These are phyloP conservation scores for Drosophila kambysellisi DNA, from an alignment of 2,888 invertebrate species.

Conservation along the genomic window DNA sequence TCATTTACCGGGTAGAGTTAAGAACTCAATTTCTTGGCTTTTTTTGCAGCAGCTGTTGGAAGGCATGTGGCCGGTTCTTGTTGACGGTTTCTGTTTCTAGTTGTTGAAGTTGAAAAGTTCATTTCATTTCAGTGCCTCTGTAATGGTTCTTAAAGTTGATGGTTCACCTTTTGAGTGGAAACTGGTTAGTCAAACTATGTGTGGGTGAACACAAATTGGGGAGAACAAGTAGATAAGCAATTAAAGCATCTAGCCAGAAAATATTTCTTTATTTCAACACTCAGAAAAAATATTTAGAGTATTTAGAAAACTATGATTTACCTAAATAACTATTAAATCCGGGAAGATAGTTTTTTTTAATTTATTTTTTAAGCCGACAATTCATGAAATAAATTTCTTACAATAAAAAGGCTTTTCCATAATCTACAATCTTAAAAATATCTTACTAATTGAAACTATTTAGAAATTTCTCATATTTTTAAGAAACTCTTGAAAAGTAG, in stretches of 20 bases:
- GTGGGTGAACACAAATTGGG: neutral
- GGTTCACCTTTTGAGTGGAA: neutral
- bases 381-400: neutral
- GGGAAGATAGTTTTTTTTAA: neutral
- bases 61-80: slow-evolving; percentile 39
- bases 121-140: slow-evolving; percentile 44
- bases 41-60: slow-evolving; percentile 54
- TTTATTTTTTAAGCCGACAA: neutral
- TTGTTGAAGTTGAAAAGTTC: slow-evolving; percentile 65
- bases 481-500: neutral
- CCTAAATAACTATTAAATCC: neutral
- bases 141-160: slow-evolving; percentile 11
- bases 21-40: slow-evolving; percentile 69
- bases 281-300: neutral
- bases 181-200: neutral
- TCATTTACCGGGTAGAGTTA: slow-evolving; percentile 32
- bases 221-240: neutral
- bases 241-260: neutral
- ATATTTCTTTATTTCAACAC: neutral
- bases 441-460: neutral
- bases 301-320: neutral
- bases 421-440: neutral
- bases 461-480: neutral
- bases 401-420: neutral
- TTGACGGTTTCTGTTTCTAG: slow-evolving; percentile 41